A percentile compares a stretch with the other conserved stretches of the same genome.
Conservation (phyloP, 2,888 invertebrate species). For the Sinohyriopsis cumingii region DNA sequence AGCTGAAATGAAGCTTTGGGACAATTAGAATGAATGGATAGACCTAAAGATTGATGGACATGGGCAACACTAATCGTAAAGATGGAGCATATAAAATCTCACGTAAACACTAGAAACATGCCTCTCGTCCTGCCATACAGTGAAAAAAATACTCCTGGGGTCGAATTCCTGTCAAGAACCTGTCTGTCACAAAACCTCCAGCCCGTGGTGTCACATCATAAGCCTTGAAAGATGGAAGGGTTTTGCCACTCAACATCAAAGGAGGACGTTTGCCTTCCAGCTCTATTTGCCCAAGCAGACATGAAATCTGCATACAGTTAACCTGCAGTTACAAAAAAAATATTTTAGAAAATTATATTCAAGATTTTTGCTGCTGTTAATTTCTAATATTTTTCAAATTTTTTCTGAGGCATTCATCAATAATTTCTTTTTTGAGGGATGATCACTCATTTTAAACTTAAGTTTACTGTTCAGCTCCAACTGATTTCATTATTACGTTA, state of each 20-base stretch:
- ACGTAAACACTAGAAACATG: constrained; percentile 64
- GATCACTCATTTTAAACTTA: too few species aligned
- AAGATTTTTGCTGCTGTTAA: too few species aligned
- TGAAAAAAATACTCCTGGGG: constrained; percentile 99
- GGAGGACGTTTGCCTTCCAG: constrained; percentile 98
- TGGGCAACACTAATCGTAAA: not conserved
- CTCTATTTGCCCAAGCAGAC: constrained; percentile 97
- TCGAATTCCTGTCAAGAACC: constrained; percentile 98
- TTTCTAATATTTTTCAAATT: too few species aligned
- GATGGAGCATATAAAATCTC: not conserved
- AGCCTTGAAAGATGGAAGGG: constrained; percentile 90
- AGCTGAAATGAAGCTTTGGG: too few species aligned
- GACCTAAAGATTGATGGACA: not conserved
- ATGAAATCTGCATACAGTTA: constrained; percentile 98
- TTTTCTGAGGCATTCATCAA: too few species aligned
- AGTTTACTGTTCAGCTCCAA: too few species aligned
- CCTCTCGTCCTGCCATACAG: constrained; percentile 99
- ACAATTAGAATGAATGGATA: not conserved
- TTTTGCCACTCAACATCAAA: constrained; percentile 91
- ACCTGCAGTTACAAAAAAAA: constrained; percentile 72
- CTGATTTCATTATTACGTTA: too few species aligned
- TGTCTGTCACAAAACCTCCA: constrained; percentile 95
- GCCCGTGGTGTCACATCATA: constrained; percentile 92
- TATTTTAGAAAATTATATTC: constrained; percentile 4
- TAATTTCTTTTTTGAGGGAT: too few species aligned